Base-by-base conservation (phyloP, 2,888 invertebrate species). In the Hipparchia sbordonii region DNA sequence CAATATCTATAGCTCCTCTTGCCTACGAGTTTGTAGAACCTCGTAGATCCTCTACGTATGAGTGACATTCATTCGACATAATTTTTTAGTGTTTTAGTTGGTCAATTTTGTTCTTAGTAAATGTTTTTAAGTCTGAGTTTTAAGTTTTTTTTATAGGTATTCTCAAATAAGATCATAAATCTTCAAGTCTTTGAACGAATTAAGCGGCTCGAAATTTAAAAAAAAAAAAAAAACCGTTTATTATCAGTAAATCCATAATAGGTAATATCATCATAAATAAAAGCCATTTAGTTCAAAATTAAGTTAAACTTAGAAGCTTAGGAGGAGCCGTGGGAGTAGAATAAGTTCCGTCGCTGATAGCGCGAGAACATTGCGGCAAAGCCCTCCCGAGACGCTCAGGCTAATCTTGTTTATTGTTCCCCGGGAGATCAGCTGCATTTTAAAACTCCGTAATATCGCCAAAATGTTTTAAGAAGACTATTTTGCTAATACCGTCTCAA, bases 321-420 rank as follows among this genome's bases (percentile, higher is more conserved):
- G 3, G 63, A 46, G 46, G 0, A 46, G 62, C 46, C n/a, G 48
- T 13, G 46, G 13, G 6, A 48, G 13, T 13, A 63, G 6, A 48
- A 48, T 13, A 63, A 51, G 61, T 48, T 63, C 6, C 13, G 48
- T 63, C 10, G 23, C 63, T 10, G 48, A 63, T 62, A 63, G 63
- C 63, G 13, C 10, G 45, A 45, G 60, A 61, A n/a, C 60, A 45
- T 45, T 12, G 45, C 60, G 60, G 39, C 2, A 45, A 39, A 57
- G 10, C 51, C 9, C 13, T 10, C 63, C 48, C 48, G 4, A 48
- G 63, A 13, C 48, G 63, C 63, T 51, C 10, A 9, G 6, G 48
- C 9, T 63, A 63, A 63, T 63, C 63, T 63, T 63, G 48, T 63
- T 63, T 63, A 63, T 63, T 13, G 48, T 63, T 23, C 48, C 63